phyloP scores from a whole-genome alignment of 2,888 invertebrate genomes.

The Clunio marinus region DNA sequence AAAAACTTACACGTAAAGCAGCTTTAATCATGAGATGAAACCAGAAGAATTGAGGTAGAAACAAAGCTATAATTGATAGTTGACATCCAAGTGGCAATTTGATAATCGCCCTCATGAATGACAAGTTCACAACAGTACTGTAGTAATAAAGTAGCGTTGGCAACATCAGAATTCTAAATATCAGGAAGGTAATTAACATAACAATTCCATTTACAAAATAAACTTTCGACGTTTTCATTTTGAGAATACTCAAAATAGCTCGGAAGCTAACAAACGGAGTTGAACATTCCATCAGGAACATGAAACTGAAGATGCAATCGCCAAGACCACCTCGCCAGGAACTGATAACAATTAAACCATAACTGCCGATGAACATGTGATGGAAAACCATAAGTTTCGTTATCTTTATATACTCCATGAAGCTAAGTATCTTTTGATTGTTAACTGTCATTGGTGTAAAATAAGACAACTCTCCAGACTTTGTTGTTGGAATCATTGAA shows the following conservation, averaged over 20 bases:
- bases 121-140: neutral
- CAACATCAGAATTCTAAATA: conserved; percentile 33
- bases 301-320: conserved; percentile 31
- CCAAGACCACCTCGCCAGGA: conserved; percentile 30
- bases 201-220: conserved; percentile 30
- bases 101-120: neutral
- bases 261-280: conserved; percentile 35
- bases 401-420: conserved; percentile 4
- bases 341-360: conserved; percentile 25
- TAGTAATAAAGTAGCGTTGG: conserved; percentile 32
- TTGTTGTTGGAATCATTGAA: conserved; percentile 17
- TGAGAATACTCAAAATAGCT: conserved; percentile 25
- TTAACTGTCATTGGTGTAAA: neutral
- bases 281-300: conserved; percentile 34
- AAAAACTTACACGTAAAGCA: conserved; percentile 10
- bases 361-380: conserved; percentile 37
- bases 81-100: conserved; percentile 26
- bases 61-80: conserved; percentile 22
- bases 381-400: conserved; percentile 29
- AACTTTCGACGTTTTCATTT: conserved; percentile 20
- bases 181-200: conserved; percentile 22
- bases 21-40: conserved; percentile 28
- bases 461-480: conserved; percentile 1
- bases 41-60: conserved; percentile 37
- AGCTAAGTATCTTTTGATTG: conserved; percentile 26